Evolutionary conservation across 2,113 vertebrate species (phyloP).

Genomic region (Crotalus tigris): DNA sequence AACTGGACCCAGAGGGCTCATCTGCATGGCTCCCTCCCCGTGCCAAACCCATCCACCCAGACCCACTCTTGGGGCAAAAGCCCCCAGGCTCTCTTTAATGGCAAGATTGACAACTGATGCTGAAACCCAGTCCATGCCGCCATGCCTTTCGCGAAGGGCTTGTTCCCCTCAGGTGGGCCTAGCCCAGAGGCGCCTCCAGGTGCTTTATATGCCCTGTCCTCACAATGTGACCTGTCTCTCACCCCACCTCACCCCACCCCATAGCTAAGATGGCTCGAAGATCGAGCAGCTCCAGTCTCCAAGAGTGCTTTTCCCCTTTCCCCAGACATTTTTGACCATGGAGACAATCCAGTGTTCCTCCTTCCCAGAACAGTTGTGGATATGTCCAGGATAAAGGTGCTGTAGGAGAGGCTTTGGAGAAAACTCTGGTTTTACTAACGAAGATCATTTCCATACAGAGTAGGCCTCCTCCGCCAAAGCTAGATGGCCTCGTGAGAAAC

Average conservation of each 20-base stretch:
- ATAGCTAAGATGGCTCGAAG: too few species aligned
- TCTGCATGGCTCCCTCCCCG: neutral
- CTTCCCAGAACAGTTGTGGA: neutral
- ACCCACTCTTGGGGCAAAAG: neutral
- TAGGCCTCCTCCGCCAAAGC: neutral
- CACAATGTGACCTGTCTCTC: neutral
- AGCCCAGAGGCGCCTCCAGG: neutral
- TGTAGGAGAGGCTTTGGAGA: neutral
- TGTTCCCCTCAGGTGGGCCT: neutral
- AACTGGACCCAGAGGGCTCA: neutral
- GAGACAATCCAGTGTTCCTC: neutral
- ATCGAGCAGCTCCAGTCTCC: neutral
- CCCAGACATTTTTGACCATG: neutral
- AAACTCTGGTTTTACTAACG: neutral
- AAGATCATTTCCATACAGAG: neutral
- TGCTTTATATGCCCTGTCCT: neutral
- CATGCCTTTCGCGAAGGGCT: neutral
- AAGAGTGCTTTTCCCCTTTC: neutral
- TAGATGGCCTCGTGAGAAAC: neutral
- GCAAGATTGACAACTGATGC: neutral
- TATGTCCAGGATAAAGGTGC: neutral
- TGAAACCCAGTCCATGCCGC: neutral
- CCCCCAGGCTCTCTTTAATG: neutral
- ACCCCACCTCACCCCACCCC: neutral
- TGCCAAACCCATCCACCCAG: too few species aligned